These are phyloP conservation scores for Scomber scombrus DNA, from an alignment of 2,113 vertebrate genomes.

Conservation along the genomic window DNA sequence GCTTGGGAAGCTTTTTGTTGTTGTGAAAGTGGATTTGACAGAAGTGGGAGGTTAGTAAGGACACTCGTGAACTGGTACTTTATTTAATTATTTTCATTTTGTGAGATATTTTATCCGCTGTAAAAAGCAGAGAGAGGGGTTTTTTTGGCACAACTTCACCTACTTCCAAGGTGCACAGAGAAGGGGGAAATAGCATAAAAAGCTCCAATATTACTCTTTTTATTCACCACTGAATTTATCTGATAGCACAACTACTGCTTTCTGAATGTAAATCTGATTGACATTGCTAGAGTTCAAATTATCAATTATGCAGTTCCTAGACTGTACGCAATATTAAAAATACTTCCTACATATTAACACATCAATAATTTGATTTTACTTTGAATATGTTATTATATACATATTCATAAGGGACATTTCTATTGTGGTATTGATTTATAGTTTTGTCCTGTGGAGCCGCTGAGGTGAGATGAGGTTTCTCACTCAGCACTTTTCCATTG, in stretches of 20 bases:
- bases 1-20: background rate
- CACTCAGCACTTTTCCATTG: background rate
- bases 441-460: slow-evolving; percentile 1
- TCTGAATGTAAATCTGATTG: too few relatives aligned
- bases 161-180: too few relatives aligned
- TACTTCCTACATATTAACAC: background rate
- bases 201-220: too few relatives aligned
- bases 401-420: too few relatives aligned
- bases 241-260: background rate
- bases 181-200: too few relatives aligned
- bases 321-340: too few relatives aligned
- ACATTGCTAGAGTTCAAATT: background rate
- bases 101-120: background rate
- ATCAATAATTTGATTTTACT: background rate
- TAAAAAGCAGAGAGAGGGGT: too few relatives aligned
- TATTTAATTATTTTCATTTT: slow-evolving; percentile 13
- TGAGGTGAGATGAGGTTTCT: background rate
- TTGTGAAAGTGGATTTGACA: background rate
- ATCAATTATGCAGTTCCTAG: too few relatives aligned
- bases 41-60: background rate
- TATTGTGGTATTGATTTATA: too few relatives aligned
- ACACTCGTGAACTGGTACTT: background rate
- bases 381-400: too few relatives aligned
- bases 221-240: background rate
- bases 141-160: too few relatives aligned